phyloP scores from a whole-genome alignment of 2,888 invertebrate species.

The Tiphia femorata region DNA sequence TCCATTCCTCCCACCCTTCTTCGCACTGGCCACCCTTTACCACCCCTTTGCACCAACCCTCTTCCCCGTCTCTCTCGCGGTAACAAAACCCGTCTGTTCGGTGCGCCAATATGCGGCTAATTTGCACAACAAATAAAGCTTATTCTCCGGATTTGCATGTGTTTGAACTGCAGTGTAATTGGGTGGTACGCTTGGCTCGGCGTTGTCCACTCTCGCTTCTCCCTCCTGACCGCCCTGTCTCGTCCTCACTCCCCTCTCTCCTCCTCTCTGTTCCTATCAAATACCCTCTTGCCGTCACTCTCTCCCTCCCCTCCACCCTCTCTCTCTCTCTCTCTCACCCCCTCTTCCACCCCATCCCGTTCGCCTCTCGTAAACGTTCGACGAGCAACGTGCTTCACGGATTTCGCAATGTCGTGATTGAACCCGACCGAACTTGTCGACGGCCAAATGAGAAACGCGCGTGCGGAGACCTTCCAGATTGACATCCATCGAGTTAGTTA shows the following conservation, averaged over 20 bases:
- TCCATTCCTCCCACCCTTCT: background rate
- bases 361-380: slow-evolving; percentile 18
- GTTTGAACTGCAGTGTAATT: slow-evolving; percentile 70
- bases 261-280: too few relatives aligned
- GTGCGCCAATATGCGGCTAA: slow-evolving; percentile 68
- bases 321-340: background rate
- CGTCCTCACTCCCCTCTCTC: background rate
- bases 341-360: background rate
- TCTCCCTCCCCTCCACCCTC: background rate
- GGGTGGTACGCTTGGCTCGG: slow-evolving; percentile 61
- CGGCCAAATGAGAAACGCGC: too few relatives aligned
- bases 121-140: slow-evolving; percentile 70
- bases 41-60: slow-evolving; percentile 25
- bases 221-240: background rate
- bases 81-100: slow-evolving; percentile 64
- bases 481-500: too few relatives aligned
- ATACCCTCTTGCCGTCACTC: background rate
- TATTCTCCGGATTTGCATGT: slow-evolving; percentile 69
- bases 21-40: background rate
- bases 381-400: slow-evolving; percentile 38
- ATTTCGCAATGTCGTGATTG: slow-evolving; percentile 50
- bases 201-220: slow-evolving; percentile 25
- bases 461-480: too few relatives aligned
- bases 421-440: slow-evolving; percentile 28
- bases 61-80: slow-evolving; percentile 19